Percentiles rank a stretch among this genome's conserved stretches.
phyloP scores from a whole-genome alignment of 1,140 invertebrate species.

The Micrasema minimum region DNA sequence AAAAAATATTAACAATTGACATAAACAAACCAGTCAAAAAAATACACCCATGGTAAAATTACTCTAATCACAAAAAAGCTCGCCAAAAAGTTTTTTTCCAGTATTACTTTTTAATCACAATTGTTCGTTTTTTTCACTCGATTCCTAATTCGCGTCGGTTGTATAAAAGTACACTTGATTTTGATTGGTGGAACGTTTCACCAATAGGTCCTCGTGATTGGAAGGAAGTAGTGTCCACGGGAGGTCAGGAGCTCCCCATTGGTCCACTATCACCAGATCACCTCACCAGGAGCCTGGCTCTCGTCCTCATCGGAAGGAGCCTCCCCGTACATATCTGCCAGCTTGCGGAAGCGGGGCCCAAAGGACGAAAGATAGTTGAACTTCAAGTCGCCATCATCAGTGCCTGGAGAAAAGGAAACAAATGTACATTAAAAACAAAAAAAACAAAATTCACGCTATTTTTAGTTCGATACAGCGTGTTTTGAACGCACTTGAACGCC shows the following conservation, averaged over 20 bases:
- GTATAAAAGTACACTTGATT: constrained; percentile 30
- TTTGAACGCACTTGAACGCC: too few species aligned
- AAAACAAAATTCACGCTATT: too few species aligned
- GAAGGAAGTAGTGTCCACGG: constrained; percentile 12
- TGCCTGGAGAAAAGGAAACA: constrained; percentile 66
- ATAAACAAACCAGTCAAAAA: constrained; percentile 32
- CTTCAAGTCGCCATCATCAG: constrained; percentile 94
- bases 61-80: constrained; percentile 37
- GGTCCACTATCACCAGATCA: constrained; percentile 78
- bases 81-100: constrained; percentile 8
- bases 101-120: background rate
- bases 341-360: constrained; percentile 94
- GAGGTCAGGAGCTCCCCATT: constrained; percentile 46
- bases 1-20: constrained; percentile 40
- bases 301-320: constrained; percentile 84
- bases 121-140: constrained; percentile 13
- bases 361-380: constrained; percentile 97
- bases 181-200: constrained; percentile 10
- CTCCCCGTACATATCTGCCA: constrained; percentile 97
- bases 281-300: constrained; percentile 75
- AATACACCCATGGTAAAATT: constrained; percentile 24
- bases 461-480: too few species aligned
- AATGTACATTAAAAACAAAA: too few species aligned
- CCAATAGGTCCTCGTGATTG: background rate
- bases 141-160: constrained; percentile 27